These are phyloP conservation scores for Salarias fasciatus DNA, from an alignment of 2,797 vertebrate genomes.

Conservation along the genomic window DNA sequence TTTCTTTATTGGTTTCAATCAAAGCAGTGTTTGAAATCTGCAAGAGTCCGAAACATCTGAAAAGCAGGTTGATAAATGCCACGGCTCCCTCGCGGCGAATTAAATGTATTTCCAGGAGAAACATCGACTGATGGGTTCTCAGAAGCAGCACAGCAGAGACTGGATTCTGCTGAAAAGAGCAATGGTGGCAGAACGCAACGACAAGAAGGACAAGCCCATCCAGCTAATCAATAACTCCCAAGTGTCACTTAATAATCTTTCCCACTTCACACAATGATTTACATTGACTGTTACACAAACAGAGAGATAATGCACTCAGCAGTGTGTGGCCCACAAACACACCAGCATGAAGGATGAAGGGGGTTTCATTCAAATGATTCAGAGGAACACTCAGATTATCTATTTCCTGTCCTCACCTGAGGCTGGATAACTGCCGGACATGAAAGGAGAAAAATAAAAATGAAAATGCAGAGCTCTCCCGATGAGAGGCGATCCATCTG, in stretches of 20 bases:
- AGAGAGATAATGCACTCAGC: background rate
- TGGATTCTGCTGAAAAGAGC: slow-evolving; percentile 12
- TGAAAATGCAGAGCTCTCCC: slow-evolving; percentile 28
- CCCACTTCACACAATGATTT: slow-evolving; percentile 44
- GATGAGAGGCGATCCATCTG: slow-evolving; percentile 66
- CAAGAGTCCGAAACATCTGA: too few relatives aligned
- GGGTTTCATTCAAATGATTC: slow-evolving; percentile 5
- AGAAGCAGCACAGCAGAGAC: too few relatives aligned
- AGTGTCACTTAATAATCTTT: slow-evolving; percentile 54
- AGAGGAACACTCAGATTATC: slow-evolving; percentile 5
- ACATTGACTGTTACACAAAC: slow-evolving; percentile 43
- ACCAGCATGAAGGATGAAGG: too few relatives aligned
- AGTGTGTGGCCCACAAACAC: background rate
- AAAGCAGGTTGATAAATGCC: too few relatives aligned
- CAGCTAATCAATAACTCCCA: slow-evolving; percentile 55
- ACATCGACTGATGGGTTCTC: too few relatives aligned
- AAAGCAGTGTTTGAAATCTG: too few relatives aligned
- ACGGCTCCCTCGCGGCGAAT: too few relatives aligned
- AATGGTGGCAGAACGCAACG: background rate
- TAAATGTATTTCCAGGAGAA: too few relatives aligned
- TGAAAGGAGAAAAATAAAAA: slow-evolving; percentile 5
- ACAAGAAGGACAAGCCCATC: slow-evolving; percentile 24
- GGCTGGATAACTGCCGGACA: slow-evolving; percentile 21
- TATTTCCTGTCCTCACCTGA: slow-evolving; percentile 22
- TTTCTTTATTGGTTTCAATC: too few relatives aligned